Conservation (phyloP, 2,113 vertebrate genomes). For the Saiga tatarica region DNA sequence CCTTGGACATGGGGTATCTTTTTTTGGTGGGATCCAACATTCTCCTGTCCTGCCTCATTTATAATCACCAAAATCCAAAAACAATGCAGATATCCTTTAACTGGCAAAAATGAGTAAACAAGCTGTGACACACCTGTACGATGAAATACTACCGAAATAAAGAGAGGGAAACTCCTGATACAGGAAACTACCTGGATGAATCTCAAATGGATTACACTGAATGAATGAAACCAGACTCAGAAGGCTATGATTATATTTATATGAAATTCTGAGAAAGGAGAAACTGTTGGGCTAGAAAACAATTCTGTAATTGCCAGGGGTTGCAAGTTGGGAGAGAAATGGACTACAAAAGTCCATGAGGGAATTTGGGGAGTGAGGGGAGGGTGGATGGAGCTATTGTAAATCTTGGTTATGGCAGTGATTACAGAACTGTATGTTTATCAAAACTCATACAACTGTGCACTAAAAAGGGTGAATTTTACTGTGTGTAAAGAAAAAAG, state of each 20-base stretch:
- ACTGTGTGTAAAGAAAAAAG: not conserved
- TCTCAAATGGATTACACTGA: not conserved
- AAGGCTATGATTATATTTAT: not conserved
- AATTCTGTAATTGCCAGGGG: not conserved
- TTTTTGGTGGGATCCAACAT: not conserved
- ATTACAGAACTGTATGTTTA: not conserved
- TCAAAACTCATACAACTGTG: not conserved
- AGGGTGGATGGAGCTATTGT: not conserved
- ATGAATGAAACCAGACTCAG: not conserved
- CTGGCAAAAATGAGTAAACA: not conserved
- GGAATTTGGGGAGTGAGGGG: not conserved
- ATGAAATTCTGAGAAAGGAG: not conserved
- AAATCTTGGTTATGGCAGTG: not conserved
- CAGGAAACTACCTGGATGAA: too few species aligned
- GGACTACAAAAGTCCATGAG: not conserved
- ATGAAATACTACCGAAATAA: not conserved
- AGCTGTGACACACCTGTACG: not conserved
- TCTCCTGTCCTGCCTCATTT: not conserved
- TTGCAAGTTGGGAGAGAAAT: not conserved
- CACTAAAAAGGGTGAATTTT: not conserved
- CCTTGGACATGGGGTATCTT: not conserved
- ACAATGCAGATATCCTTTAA: not conserved
- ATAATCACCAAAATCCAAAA: not conserved
- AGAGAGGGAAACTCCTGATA: not conserved
- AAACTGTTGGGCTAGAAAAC: not conserved